A percentile compares a stretch with the other conserved stretches of the same genome.
phyloP scores from a whole-genome alignment of 2,797 vertebrate species.

The Morus bassanus region DNA sequence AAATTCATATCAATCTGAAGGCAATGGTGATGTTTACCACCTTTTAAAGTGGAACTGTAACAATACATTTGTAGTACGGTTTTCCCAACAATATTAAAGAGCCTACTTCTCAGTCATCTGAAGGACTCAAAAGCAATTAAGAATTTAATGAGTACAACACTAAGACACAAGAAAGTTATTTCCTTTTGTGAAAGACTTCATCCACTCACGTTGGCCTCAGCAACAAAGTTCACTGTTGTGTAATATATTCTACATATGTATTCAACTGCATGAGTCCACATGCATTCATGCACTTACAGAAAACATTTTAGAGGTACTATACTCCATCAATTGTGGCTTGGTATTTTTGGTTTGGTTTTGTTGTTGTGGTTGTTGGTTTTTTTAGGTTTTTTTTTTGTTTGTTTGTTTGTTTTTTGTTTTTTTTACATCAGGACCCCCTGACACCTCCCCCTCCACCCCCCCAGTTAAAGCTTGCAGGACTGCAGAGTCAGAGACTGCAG shows the following conservation, averaged over 20 bases:
- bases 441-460: rapidly evolving
- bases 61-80: not conserved
- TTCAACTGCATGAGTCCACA: not conserved
- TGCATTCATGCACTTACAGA: rapidly evolving
- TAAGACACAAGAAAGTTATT: not conserved
- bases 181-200: not conserved
- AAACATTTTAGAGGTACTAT: not conserved
- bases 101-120: not conserved
- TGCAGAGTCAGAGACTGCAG: not conserved
- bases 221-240: not conserved
- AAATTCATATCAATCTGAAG: not conserved
- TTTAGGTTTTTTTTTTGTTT: not conserved
- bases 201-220: not conserved
- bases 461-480: not conserved
- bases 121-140: not conserved
- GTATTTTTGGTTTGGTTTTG: not conserved
- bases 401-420: not conserved
- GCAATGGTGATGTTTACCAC: not conserved
- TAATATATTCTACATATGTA: not conserved
- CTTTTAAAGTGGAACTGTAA: not conserved
- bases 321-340: not conserved
- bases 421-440: not conserved
- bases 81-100: not conserved
- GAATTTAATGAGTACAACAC: not conserved
- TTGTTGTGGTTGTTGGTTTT: too few relatives aligned